Base-by-base conservation (phyloP, 1,140 invertebrate species). In the Calosoma granatense region DNA sequence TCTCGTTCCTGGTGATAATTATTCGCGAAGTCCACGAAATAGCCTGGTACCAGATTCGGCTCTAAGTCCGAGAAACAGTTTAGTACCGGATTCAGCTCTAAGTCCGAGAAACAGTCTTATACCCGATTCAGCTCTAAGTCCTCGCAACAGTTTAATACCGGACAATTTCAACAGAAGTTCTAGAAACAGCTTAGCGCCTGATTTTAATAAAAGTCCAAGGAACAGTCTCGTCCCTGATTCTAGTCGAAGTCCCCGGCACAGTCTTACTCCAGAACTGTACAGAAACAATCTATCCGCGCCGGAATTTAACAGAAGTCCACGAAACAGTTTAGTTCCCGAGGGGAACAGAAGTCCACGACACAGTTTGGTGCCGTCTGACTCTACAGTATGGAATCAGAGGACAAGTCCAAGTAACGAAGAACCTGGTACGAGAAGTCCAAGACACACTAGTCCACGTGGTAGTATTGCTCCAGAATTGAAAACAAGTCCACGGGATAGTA, bases 281-380 rank as follows among this genome's bases (percentile, higher is more conserved):
- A 69, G 81, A 43, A 69, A 81, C 51, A 81, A 78, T 22, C 58
- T 82, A 22, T 73, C 81, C 39, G 78, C 75, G 9, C 74, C 76
- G 51, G 74, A 77, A 47, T 81, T 81, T 60, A 82, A 80, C 59
- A 70, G 81, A 21, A 83, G 80, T 70, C 82, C 82, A 0, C 72
- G 83, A 54, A 84, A 82, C 60, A 82, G 82, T 68, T 68, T 83
- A 56, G 76, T 81, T 3, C 78, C 80, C 6, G 79, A 81, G 23
- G 60, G 65, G 23, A 67, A 65, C 58, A 73, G 79, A 56, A 81
- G 77, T 61, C 79, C 81, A 0, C 69, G 81, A 59, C 77, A 82
- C 60, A 83, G 81, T 58, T 64, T 84, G 52, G 72, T 82, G 0
- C 81, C 81, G 0, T 75, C 62, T 12, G 77, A 80, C 57, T 73